Percentiles rank a stretch among this genome's conserved stretches.
These are phyloP conservation scores for Bubo scandiacus DNA, from an alignment of 2,113 vertebrate genomes.

Conservation along the genomic window DNA sequence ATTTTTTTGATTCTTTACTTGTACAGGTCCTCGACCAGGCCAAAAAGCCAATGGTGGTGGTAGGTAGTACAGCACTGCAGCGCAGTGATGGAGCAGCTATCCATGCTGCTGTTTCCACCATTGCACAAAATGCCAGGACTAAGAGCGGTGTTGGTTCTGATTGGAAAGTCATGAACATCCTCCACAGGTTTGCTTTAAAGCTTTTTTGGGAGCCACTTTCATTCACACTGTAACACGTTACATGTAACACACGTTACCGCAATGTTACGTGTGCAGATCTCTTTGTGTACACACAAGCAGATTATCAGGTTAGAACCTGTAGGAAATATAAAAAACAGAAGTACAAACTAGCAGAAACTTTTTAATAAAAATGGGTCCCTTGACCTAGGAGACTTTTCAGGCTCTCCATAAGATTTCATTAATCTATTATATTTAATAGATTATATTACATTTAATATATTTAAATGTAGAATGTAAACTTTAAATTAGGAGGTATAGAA, in stretches of 20 bases:
- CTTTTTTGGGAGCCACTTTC: background rate
- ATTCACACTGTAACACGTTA: background rate
- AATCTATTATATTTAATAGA: background rate
- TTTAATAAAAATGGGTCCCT: background rate
- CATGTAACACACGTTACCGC: background rate
- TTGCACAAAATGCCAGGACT: constrained; percentile 85
- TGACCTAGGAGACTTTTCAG: background rate
- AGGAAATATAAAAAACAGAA: background rate
- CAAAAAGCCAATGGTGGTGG: constrained; percentile 89
- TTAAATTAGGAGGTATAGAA: background rate
- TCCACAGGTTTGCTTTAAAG: constrained; percentile 86
- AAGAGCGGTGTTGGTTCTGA: constrained; percentile 81
- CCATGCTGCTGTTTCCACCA: constrained; percentile 82
- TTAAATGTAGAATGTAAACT: background rate
- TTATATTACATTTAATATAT: background rate
- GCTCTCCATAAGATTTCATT: background rate
- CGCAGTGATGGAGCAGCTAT: constrained; percentile 89
- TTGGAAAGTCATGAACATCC: constrained; percentile 96
- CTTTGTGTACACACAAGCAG: accelerated
- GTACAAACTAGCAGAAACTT: background rate
- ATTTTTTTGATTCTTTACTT: background rate
- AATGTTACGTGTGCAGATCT: background rate
- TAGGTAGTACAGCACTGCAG: constrained; percentile 91
- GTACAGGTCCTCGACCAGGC: constrained; percentile 82
- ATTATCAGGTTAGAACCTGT: background rate